Conservation (phyloP, 1,140 invertebrate genomes). For the Hylaeus volcanicus region DNA sequence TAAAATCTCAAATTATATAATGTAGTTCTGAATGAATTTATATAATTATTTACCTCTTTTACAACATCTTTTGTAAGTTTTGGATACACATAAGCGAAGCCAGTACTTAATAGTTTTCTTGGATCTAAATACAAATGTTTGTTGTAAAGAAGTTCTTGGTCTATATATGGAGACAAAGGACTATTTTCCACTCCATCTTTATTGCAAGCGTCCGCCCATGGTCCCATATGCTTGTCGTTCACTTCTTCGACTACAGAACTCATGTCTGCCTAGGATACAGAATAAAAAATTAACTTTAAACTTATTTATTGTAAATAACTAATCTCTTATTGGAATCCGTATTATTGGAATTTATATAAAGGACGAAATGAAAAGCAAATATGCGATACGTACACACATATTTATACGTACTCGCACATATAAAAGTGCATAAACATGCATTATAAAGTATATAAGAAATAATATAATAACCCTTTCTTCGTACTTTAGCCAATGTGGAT, state of each 20-base stretch:
- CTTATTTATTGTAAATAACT: neutral
- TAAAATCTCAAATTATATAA: no score
- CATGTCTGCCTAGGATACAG: conserved; percentile 84
- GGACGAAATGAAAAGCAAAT: neutral
- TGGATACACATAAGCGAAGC: conserved; percentile 82
- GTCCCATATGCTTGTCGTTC: conserved; percentile 94
- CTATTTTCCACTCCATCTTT: conserved; percentile 89
- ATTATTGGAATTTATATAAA: neutral
- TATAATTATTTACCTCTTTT: conserved; percentile 80
- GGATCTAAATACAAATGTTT: conserved; percentile 90
- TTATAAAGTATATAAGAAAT: conserved; percentile 21
- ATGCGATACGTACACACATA: neutral
- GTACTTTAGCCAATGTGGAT: conserved; percentile 89
- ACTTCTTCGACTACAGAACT: conserved; percentile 91
- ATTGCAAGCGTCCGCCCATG: conserved; percentile 93
- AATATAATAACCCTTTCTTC: conserved; percentile 25
- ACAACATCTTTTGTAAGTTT: conserved; percentile 83
- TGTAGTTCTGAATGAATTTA: neutral
- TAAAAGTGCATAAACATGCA: conserved; percentile 1
- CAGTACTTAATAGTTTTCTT: conserved; percentile 83
- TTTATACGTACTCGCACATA: conserved; percentile 31
- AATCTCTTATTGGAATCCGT: neutral
- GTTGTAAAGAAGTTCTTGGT: conserved; percentile 89
- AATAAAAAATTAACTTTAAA: conserved; percentile 4
- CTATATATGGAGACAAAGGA: conserved; percentile 92